Percentiles rank a stretch among this genome's conserved stretches.
Conservation (phyloP, 2,888 invertebrate species). For the Tenthredo livida region DNA sequence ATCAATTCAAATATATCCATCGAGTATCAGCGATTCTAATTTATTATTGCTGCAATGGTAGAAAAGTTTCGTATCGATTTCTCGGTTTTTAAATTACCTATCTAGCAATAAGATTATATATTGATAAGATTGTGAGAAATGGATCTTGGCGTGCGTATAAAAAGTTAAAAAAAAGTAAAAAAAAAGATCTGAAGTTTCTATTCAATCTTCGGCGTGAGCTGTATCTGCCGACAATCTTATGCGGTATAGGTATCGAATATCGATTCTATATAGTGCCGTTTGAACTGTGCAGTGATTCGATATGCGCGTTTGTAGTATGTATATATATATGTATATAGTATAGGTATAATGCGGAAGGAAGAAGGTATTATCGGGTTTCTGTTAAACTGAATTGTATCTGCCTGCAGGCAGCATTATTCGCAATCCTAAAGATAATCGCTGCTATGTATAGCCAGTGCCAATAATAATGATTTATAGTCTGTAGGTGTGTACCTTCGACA, state of each 20-base stretch:
- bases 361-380: constrained; percentile 15
- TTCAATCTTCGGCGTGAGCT: constrained; percentile 23
- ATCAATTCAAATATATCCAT: background rate
- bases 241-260: constrained; percentile 32
- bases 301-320: background rate
- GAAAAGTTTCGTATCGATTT: background rate
- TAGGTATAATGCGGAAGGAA: background rate
- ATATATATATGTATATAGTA: background rate
- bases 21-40: background rate
- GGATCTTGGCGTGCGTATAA: background rate
- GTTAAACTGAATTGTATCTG: constrained; percentile 38
- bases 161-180: background rate
- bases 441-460: background rate
- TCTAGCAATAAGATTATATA: background rate
- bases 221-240: constrained; percentile 33
- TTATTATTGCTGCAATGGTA: background rate
- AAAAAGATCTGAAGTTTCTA: background rate
- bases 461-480: background rate
- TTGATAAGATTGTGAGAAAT: background rate
- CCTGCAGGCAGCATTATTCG: constrained; percentile 9
- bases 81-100: background rate
- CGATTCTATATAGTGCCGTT: constrained; percentile 24
- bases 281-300: constrained; percentile 30
- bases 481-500: background rate
- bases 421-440: constrained; percentile 35